These are phyloP conservation scores for Crotalus helleri DNA, from an alignment of 2,113 vertebrate species.

Conservation along the genomic window DNA sequence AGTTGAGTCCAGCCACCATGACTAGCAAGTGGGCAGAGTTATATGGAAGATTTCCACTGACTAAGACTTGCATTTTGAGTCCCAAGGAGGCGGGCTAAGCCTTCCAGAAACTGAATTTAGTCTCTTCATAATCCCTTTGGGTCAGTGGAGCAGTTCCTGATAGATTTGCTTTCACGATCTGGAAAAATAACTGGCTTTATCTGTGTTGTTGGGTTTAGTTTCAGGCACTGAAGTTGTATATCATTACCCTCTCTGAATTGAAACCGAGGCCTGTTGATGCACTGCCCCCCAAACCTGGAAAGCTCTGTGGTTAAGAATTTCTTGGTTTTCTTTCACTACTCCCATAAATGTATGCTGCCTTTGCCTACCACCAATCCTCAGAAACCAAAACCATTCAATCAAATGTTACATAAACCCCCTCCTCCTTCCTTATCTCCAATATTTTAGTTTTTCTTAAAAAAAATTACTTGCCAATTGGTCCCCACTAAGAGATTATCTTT, in stretches of 20 bases:
- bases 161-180: neutral
- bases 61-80: neutral
- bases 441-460: neutral
- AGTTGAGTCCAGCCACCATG: neutral
- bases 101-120: neutral
- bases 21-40: neutral
- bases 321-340: neutral
- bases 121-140: neutral
- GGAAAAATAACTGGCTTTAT: neutral
- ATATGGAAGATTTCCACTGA: neutral
- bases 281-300: neutral
- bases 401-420: neutral
- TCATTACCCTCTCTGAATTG: neutral
- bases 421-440: neutral
- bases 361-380: neutral
- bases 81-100: neutral
- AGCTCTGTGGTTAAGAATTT: neutral
- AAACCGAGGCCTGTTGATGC: neutral
- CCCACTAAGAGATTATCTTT: neutral
- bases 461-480: neutral
- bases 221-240: neutral
- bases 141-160: neutral
- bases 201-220: neutral
- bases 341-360: neutral
- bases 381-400: neutral